Base-by-base conservation (phyloP, 2,797 vertebrate genomes). In the Poecilia gillii region DNA sequence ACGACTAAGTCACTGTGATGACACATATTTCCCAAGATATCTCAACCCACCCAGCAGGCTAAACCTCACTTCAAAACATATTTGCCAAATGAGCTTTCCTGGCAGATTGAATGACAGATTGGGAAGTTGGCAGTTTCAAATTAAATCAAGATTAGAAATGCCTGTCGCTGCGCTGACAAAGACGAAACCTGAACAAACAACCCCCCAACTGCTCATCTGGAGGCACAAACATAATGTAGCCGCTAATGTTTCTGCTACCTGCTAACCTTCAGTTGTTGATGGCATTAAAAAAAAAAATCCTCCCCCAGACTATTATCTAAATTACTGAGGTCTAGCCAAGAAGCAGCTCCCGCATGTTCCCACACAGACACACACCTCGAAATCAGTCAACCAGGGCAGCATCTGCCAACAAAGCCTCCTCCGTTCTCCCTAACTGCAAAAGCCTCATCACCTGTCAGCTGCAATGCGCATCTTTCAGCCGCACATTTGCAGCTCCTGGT, bases 331-430 rank as follows among this genome's bases (percentile, higher is more conserved):
- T 86, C 82, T 82, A 73, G 84, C 76, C 0, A 0, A 77, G 83
- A 0, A 77, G 84, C 79, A 83, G 78, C 87, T 85, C 87, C 82
- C 81, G 87, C 88, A 80, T 76, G 66, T 72, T 64, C 74, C 62
- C 89, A 84, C 82, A 72, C 85, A 88, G 81, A 89, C 90, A 89
- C 92, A 93, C 92, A 93, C 91, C 86, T 92, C 85, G 70, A 88
- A 89, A 87, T 89, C 87, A 87, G 80, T 90, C 82, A 88, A 62
- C 72, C 28, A 71, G 73, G 75, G 85, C 81, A 80, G 76, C 80
- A 72, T 71, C 75, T 33, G 8, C 79, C 82, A 80, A 74, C 82
- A 79, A 43, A 86, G 62, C 74, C 53, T 82, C 55, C 78, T 81
- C 49, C 55, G 9, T 81, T 79, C 82, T 45, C 47, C 66, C 80